These are phyloP conservation scores for Galerucella calmariensis DNA, from an alignment of 2,888 invertebrate genomes.

Conservation along the genomic window DNA sequence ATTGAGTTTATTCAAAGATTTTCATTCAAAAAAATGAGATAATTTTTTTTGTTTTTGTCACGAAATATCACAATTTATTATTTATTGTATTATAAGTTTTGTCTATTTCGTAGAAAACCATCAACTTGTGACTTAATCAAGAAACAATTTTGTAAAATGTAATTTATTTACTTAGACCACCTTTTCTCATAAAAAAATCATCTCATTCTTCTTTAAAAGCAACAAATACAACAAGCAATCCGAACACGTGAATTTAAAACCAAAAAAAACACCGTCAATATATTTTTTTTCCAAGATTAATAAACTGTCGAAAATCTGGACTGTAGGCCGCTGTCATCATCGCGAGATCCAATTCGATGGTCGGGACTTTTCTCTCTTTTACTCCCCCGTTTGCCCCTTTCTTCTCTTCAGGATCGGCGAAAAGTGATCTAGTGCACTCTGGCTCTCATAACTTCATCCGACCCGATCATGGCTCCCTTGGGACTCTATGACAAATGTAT, in stretches of 20 bases:
- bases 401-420: constrained; percentile 44
- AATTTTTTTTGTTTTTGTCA: no score
- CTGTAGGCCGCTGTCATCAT: constrained; percentile 24
- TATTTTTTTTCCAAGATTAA: neutral
- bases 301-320: constrained; percentile 17
- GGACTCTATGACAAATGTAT: constrained; percentile 67
- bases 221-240: no score
- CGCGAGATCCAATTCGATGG: constrained; percentile 39
- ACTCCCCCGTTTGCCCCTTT: constrained; percentile 49
- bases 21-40: no score
- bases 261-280: neutral
- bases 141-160: no score
- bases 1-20: no score
- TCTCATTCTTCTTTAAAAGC: no score
- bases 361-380: constrained; percentile 54
- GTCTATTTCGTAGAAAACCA: no score
- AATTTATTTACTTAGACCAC: no score
- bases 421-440: constrained; percentile 66
- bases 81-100: no score
- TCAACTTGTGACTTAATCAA: no score
- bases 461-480: constrained; percentile 66
- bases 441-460: constrained; percentile 67
- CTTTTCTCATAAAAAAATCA: no score
- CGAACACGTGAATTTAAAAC: neutral
- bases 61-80: no score